Conservation (phyloP, 2,113 vertebrate species). For the Alces alces region DNA sequence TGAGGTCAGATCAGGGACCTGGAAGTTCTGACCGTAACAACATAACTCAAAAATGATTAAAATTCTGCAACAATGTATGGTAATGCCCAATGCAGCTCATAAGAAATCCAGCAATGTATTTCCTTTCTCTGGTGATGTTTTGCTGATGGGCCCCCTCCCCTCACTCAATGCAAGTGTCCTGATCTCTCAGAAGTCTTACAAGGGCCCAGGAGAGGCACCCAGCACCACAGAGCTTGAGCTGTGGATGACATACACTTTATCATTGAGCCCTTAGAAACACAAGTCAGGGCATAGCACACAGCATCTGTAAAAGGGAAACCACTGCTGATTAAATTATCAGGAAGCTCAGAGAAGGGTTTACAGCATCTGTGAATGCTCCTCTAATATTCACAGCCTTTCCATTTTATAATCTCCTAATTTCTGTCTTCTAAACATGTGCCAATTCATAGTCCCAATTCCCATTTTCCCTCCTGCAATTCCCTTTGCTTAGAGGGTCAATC, state of each 20-base stretch:
- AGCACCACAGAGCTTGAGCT: neutral
- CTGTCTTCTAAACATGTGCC: neutral
- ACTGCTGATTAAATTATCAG: neutral
- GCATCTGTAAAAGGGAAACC: neutral
- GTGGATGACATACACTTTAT: neutral
- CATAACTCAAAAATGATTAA: neutral
- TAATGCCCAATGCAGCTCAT: neutral
- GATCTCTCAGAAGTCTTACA: neutral
- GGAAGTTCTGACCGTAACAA: neutral
- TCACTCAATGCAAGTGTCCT: neutral
- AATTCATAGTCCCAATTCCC: neutral
- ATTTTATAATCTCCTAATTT: neutral
- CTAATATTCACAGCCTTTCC: neutral
- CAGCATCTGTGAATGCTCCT: neutral
- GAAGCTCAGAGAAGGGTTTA: neutral
- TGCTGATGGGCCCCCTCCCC: too few relatives aligned
- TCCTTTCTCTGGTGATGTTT: too few relatives aligned
- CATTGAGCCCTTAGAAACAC: neutral
- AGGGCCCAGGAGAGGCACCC: neutral
- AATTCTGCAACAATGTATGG: too few relatives aligned
- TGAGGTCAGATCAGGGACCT: neutral
- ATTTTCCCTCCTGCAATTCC: neutral
- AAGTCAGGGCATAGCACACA: neutral
- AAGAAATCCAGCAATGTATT: too few relatives aligned
- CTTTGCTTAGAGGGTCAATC: neutral